A percentile compares a stretch with the other conserved stretches of the same genome.
Conservation (phyloP, 2,797 vertebrate genomes). For the Sebastes vulpes region DNA sequence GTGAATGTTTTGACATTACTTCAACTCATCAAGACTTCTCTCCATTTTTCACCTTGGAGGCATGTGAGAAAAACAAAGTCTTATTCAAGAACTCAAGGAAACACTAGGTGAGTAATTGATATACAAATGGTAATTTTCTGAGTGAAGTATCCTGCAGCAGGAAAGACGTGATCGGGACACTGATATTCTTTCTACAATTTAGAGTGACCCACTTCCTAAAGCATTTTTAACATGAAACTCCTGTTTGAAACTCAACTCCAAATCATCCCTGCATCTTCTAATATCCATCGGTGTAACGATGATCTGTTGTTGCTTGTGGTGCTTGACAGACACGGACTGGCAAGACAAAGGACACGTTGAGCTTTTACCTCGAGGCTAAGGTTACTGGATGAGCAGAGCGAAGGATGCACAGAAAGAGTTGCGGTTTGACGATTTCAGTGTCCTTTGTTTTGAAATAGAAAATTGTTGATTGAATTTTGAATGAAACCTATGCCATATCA, state of each 20-base stretch:
- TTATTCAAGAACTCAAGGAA: background rate
- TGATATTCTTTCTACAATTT: background rate
- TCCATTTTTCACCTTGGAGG: background rate
- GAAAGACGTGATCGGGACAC: background rate
- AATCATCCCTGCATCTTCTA: background rate
- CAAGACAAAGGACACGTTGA: conserved; percentile 23
- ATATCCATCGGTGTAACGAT: conserved; percentile 8
- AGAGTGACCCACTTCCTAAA: conserved; percentile 26
- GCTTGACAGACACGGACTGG: conserved; percentile 2
- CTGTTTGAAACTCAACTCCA: conserved; percentile 12
- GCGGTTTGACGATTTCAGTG: background rate
- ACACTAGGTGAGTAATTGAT: background rate
- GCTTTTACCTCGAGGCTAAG: conserved; percentile 1
- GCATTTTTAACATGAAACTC: conserved; percentile 16
- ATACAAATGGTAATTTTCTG: background rate
- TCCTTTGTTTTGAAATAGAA: background rate
- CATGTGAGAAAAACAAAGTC: background rate
- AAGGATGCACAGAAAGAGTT: background rate
- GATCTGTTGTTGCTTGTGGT: conserved; percentile 23
- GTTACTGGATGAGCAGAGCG: background rate
- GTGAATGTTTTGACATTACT: too few relatives aligned
- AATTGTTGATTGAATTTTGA: background rate
- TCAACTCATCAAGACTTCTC: too few relatives aligned
- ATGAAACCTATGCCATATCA: background rate
- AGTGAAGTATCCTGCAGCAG: background rate